Evolutionary conservation across 1,140 invertebrate species (phyloP).

Genomic region (Heliconius nattereri): DNA sequence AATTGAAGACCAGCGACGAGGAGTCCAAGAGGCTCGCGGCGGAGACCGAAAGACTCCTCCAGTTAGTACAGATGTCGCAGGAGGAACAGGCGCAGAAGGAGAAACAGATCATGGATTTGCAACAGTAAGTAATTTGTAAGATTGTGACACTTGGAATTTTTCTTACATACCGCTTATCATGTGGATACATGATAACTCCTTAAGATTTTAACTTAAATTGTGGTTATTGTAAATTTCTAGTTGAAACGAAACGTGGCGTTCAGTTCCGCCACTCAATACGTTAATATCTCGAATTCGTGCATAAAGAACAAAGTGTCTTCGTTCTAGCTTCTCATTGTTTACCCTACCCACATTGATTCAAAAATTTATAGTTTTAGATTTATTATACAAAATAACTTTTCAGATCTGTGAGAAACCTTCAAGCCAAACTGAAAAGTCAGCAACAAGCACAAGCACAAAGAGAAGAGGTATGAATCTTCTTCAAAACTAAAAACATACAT

Average conservation of each 20-base stretch:
- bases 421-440: conserved; percentile 91
- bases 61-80: conserved; percentile 96
- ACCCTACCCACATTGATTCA: too few species aligned
- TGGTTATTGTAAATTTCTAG: too few species aligned
- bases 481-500: conserved; percentile 6
- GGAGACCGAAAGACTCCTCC: conserved; percentile 94
- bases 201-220: too few species aligned
- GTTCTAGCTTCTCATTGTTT: too few species aligned
- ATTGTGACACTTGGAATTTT: too few species aligned
- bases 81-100: conserved; percentile 98
- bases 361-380: neutral
- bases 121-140: conserved; percentile 89
- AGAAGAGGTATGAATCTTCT: conserved; percentile 77
- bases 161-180: too few species aligned
- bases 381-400: conserved; percentile 49
- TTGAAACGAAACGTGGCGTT: too few species aligned
- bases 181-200: too few species aligned
- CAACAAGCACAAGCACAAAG: conserved; percentile 86
- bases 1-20: conserved; percentile 86
- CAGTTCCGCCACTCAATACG: too few species aligned
- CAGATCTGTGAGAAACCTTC: conserved; percentile 93
- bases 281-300: too few species aligned
- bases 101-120: conserved; percentile 96
- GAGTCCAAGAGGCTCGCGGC: conserved; percentile 90
- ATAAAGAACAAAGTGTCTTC: too few species aligned